Base-by-base conservation (phyloP, 2,888 invertebrate genomes). In the Drymonia ruficornis region DNA sequence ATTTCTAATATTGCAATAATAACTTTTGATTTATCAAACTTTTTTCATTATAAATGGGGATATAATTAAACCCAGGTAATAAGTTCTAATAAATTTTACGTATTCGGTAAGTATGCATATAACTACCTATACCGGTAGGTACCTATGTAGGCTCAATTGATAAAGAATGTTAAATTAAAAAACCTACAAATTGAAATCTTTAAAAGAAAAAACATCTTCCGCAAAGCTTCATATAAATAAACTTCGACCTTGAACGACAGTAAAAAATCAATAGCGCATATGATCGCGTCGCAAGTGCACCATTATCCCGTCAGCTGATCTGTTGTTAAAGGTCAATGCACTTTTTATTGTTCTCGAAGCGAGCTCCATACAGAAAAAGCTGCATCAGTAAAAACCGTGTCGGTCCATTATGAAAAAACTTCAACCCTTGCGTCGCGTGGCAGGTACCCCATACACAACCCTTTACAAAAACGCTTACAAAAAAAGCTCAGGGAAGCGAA, bases 361-460 rank as follows among this genome's bases (percentile, higher is more conserved):
- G 50, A 63, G 63, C 71, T 76, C 67, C 77, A 81, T 84, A 82
- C 63, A 84, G 73, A 90, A 89, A 91, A 80, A 90, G 85, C 72
- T 66, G 73, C 78, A 78, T 82, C 76, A 75, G 65, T 74, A 84
- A 85, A 87, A 84, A 75, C 72, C 75, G 72, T 79, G 75, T 75
- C 80, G 76, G 76, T 82, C 72, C 79, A 86, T 89, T 86, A 62
- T 80, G 73, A 90, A 91, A 91, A 91, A 91, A 84, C 64, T 73
- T 47, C 78, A 90, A 91, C 91, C 92, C 92, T 69, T 65, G 70
- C 80, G 84, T 83, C 86, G 84, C 84, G 87, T 84, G 84, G 89
- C 92, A 92, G 92, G 92, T 92, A 92, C 90, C 87, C 85, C 86
- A 80, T 72, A 83, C 82, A 83, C 87, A 91, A 91, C 90, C 90